Evolutionary conservation across 2,113 vertebrate genomes (phyloP).

Genomic region (Oostethus manadensis): DNA sequence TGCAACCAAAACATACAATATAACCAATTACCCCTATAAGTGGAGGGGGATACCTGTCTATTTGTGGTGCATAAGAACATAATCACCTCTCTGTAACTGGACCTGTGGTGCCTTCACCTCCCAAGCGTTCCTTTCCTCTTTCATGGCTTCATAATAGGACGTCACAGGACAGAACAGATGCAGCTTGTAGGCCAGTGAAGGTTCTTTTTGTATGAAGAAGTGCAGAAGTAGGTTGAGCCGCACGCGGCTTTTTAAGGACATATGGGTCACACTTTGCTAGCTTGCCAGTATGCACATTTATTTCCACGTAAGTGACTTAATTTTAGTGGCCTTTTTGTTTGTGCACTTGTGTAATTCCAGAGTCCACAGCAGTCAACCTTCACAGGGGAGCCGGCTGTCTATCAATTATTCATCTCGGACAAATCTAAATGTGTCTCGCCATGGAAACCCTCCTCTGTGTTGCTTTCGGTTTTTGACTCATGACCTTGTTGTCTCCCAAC

Average conservation of each 20-base stretch:
- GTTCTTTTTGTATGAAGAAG: slow-evolving; percentile 45
- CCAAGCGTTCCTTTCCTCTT: slow-evolving; percentile 32
- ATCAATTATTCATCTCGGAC: slow-evolving; percentile 69
- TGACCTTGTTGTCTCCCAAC: slow-evolving; percentile 11
- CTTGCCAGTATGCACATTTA: no score
- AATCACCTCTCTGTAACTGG: slow-evolving; percentile 58
- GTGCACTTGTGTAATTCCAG: slow-evolving; percentile 5
- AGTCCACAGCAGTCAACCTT: slow-evolving; percentile 48
- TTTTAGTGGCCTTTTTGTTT: neutral
- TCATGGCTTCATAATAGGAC: slow-evolving; percentile 36
- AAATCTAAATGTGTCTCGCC: slow-evolving; percentile 62
- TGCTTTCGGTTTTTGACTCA: slow-evolving; percentile 26
- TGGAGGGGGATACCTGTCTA: slow-evolving; percentile 16
- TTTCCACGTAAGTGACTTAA: neutral
- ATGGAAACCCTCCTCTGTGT: slow-evolving; percentile 66
- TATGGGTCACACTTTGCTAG: no score
- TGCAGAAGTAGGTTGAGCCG: slow-evolving; percentile 24
- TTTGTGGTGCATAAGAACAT: slow-evolving; percentile 32
- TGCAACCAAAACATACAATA: no score
- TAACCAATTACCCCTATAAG: neutral
- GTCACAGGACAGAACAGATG: slow-evolving; percentile 57
- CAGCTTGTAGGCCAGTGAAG: slow-evolving; percentile 48
- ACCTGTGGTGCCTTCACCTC: slow-evolving; percentile 35
- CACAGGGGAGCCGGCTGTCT: slow-evolving; percentile 50
- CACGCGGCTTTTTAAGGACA: no score